These are phyloP conservation scores for Ichneumoninae sp. DNA, from an alignment of 2,888 invertebrate species.

Conservation along the genomic window DNA sequence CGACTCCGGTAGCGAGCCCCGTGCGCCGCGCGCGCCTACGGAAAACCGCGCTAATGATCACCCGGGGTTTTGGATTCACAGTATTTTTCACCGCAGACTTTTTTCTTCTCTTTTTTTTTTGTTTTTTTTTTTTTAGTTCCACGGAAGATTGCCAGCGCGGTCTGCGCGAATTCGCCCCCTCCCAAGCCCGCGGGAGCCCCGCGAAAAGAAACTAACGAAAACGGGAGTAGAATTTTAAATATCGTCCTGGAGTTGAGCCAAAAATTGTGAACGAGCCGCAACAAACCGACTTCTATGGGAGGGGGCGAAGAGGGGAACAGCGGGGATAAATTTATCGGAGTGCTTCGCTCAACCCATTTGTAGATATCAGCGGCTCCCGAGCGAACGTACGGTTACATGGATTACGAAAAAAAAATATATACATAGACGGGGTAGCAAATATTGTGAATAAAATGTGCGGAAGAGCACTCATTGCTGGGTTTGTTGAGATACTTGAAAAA, in stretches of 20 bases:
- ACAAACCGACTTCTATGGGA: not conserved
- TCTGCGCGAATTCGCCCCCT: not conserved
- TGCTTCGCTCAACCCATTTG: conserved; percentile 13
- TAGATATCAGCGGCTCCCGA: conserved; percentile 3
- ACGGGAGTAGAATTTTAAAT: conserved; percentile 72
- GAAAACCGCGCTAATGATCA: conserved; percentile 38
- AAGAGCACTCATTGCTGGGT: not conserved
- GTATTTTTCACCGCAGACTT: conserved; percentile 18
- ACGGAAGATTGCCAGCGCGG: conserved; percentile 18
- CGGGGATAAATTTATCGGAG: conserved; percentile 53
- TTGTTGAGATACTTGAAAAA: not conserved
- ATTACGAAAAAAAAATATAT: not conserved
- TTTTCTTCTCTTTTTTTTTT: not conserved
- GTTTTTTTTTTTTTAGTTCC: not conserved
- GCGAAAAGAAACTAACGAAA: conserved; percentile 35
- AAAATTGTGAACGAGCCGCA: conserved; percentile 51
- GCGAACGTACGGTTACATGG: not conserved
- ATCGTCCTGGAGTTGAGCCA: conserved; percentile 76
- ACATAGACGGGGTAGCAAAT: not conserved
- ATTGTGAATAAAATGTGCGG: not conserved
- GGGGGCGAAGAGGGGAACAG: conserved; percentile 4
- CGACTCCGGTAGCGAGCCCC: conserved; percentile 5
- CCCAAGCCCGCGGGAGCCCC: not conserved
- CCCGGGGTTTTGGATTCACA: not conserved
- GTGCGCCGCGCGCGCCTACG: not conserved